Evolutionary conservation across 1,140 invertebrate species (phyloP).

Genomic region (Panulirus ornatus): DNA sequence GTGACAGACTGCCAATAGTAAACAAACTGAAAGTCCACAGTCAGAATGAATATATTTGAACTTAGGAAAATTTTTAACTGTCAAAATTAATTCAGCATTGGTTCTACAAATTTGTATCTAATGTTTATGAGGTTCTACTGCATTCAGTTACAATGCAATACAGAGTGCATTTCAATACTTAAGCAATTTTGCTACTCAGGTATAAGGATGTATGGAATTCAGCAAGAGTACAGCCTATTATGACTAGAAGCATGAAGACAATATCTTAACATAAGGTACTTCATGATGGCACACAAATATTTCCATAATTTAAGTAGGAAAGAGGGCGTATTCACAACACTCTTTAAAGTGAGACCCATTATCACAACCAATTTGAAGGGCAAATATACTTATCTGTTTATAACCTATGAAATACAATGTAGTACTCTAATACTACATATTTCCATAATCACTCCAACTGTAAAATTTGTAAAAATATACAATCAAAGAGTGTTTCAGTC

Average conservation of each 20-base stretch:
- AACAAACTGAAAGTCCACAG: no score
- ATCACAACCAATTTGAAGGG: not conserved
- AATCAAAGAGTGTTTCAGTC: not conserved
- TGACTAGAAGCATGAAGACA: slow-evolving; percentile 51
- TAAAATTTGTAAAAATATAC: slow-evolving; percentile 5
- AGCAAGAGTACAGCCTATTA: slow-evolving; percentile 14
- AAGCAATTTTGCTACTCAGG: not conserved
- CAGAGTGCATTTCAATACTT: not conserved
- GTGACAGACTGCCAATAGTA: no score
- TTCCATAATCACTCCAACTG: no score
- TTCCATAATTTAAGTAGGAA: not conserved
- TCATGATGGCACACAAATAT: slow-evolving; percentile 1
- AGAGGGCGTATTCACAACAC: not conserved
- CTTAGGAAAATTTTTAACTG: no score
- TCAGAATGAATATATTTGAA: no score
- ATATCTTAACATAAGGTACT: slow-evolving; percentile 13
- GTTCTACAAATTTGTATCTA: not conserved
- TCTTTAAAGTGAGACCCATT: not conserved
- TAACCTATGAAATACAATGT: no score
- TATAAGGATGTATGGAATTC: not conserved
- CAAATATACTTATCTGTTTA: not conserved
- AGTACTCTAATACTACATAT: no score
- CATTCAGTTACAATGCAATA: not conserved
- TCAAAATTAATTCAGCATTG: no score
- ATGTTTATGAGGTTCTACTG: not conserved